phyloP scores from a whole-genome alignment of 2,888 invertebrate species.

The Periphyllus acericola region DNA sequence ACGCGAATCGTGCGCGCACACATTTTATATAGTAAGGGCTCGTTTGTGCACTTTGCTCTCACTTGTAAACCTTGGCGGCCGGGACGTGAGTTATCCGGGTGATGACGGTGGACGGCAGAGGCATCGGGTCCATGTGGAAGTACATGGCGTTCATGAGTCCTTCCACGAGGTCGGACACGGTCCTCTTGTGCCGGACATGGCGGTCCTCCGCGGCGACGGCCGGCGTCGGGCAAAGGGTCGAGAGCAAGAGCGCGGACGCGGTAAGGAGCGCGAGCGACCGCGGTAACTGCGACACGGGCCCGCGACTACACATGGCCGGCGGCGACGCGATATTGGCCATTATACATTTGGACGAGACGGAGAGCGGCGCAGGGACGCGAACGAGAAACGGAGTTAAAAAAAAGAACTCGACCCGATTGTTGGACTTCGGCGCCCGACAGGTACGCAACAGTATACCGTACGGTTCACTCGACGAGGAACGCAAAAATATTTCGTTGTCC shows the following conservation, averaged over 20 bases:
- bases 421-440: no score
- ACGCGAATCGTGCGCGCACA: no score
- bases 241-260: not conserved
- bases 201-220: not conserved
- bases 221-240: not conserved
- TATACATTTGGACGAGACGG: conserved; percentile 31
- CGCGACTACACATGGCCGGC: not conserved
- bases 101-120: conserved; percentile 53
- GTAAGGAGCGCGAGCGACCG: not conserved
- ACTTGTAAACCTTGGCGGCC: conserved; percentile 39
- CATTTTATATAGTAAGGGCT: no score
- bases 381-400: not conserved
- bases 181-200: conserved; percentile 56
- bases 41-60: not conserved
- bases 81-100: conserved; percentile 36
- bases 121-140: conserved; percentile 33
- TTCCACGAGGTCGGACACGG: conserved; percentile 42
- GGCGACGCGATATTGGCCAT: conserved; percentile 30
- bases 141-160: conserved; percentile 51
- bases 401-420: no score
- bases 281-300: not conserved
- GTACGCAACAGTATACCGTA: no score
- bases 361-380: not conserved
- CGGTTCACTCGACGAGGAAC: no score
- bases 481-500: not conserved